Evolutionary conservation across 2,888 invertebrate genomes (phyloP), one percentile per base, ranked within the genome.

Genomic region (Altica lythri): DNA sequence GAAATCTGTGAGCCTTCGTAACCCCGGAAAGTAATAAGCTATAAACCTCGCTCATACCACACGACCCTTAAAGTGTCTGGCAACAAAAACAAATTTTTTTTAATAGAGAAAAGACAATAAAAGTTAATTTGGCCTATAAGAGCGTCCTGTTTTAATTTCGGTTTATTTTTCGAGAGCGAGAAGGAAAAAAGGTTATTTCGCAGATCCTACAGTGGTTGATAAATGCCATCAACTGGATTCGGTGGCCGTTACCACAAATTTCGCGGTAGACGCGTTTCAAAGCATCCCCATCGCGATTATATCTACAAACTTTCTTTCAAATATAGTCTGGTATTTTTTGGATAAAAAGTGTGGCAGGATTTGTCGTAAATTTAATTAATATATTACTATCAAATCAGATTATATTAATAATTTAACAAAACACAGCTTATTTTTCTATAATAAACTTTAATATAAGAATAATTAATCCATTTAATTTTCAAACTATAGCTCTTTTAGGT

Each of bases 141-240:
- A 25, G 30, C 18, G 47, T 25, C 32, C 34, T 29, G 48, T 53
- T 52, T 52, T 52, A 53, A 53, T 53, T 53, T 43, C 34, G 30
- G 29, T 18, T 29, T 30, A 25, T 53, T 53, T 53, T 44, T 13
- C 18, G 2, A 35, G 12, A 9, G 16, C n/a, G 18, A 43, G 29
- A 35, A n/a, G 35, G 45, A 45, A 29, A 42, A 34, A 30, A 27
- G 42, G 32, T n/a, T 30, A 30, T 30, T 30, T 30, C 13, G 6
- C 9, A 30, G 30, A 30, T 2, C 30, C 30, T 12, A 30, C 30
- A 4, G 9, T 13, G 12, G 30, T 30, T 30, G 30, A 30, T 12
- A 30, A 30, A 30, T 30, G 30, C 2, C 29, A n/a, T 29, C n/a
- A 29, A n/a, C n/a, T 29, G n/a, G 29, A 29, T 29, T 6, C 29